These are phyloP conservation scores for Lysandra bellargus DNA, from an alignment of 2,888 invertebrate species.

Conservation along the genomic window DNA sequence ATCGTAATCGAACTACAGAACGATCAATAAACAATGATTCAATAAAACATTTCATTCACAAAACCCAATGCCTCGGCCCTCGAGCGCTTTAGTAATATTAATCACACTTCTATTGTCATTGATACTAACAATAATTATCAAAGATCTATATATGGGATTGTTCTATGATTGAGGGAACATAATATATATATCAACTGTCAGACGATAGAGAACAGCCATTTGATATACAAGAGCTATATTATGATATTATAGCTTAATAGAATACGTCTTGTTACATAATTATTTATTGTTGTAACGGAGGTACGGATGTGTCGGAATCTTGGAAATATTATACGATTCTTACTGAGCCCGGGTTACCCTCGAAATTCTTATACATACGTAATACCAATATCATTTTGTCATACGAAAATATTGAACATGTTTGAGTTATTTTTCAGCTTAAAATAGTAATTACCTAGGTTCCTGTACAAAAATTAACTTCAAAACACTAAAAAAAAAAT, in stretches of 20 bases:
- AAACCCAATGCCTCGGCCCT: not conserved
- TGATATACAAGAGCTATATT: not conserved
- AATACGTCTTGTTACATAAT: too few species aligned
- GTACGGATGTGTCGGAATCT: too few species aligned
- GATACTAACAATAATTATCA: slow-evolving; percentile 2
- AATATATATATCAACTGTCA: not conserved
- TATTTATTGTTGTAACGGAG: too few species aligned
- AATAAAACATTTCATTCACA: not conserved
- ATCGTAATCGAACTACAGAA: not conserved
- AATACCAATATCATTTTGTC: too few species aligned
- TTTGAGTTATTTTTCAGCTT: too few species aligned
- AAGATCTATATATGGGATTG: not conserved
- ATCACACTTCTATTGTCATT: not conserved
- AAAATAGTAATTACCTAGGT: too few species aligned
- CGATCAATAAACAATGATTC: slow-evolving; percentile 3
- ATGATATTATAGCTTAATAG: not conserved
- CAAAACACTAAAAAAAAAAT: too few species aligned
- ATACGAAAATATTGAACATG: too few species aligned
- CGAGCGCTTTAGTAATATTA: not conserved
- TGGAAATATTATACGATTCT: too few species aligned
- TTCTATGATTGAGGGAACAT: not conserved
- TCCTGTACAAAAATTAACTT: too few species aligned
- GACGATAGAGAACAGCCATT: not conserved
- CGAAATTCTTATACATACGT: too few species aligned
- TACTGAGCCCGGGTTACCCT: too few species aligned